These are phyloP conservation scores for Babylonia areolata DNA, from an alignment of 1,140 invertebrate genomes.

Conservation along the genomic window DNA sequence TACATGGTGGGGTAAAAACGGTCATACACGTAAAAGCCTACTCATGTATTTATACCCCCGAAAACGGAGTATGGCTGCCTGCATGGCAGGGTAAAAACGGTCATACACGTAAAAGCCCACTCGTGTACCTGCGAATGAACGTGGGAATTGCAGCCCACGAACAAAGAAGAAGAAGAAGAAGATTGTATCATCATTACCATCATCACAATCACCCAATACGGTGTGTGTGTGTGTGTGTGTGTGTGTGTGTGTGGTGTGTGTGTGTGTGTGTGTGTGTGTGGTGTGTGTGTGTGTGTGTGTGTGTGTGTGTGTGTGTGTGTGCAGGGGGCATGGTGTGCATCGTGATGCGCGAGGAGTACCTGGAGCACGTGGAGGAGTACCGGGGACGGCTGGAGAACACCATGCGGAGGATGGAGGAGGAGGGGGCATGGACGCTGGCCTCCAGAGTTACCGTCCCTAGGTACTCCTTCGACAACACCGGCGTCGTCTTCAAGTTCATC, in stretches of 20 bases:
- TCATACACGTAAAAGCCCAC: no score
- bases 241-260: no score
- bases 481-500: constrained; percentile 60
- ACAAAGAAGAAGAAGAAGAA: no score
- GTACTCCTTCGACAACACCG: constrained; percentile 67
- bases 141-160: no score
- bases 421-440: constrained; percentile 67
- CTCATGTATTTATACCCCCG: no score
- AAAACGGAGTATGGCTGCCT: no score
- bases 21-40: no score
- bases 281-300: not conserved
- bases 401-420: constrained; percentile 66
- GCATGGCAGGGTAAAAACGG: no score
- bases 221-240: constrained; percentile 15
- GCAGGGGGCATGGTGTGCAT: constrained; percentile 73
- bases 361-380: constrained; percentile 73
- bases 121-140: no score
- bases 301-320: not conserved
- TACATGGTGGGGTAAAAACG: no score
- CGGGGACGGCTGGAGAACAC: constrained; percentile 70
- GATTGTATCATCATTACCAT: no score
- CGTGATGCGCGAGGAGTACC: constrained; percentile 76
- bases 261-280: not conserved
- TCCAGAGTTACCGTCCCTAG: constrained; percentile 63
- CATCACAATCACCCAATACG: no score